Conservation (phyloP, 2,113 vertebrate species). For the Mormoops blainvillei region DNA sequence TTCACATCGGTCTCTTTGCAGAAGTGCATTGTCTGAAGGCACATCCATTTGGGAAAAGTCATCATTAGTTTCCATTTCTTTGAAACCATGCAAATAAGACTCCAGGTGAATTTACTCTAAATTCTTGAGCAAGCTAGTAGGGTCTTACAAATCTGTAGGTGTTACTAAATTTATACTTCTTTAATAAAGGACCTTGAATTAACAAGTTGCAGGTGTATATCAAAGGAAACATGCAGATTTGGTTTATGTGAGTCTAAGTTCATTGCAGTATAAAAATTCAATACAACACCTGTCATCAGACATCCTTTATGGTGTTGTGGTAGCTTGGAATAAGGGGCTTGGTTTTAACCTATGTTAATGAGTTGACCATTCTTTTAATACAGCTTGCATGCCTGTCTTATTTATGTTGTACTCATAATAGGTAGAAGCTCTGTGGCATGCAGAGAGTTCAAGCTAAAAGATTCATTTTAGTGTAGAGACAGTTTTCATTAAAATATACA, state of each 20-base stretch:
- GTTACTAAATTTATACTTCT: slow-evolving; percentile 72
- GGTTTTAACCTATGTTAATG: slow-evolving; percentile 83
- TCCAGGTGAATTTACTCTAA: slow-evolving; percentile 62
- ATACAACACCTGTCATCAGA: slow-evolving; percentile 80
- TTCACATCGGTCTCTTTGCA: slow-evolving; percentile 48
- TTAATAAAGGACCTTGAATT: slow-evolving; percentile 77
- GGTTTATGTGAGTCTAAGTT: slow-evolving; percentile 69
- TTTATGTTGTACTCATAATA: slow-evolving; percentile 73
- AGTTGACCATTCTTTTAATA: slow-evolving; percentile 71
- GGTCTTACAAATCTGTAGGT: slow-evolving; percentile 73
- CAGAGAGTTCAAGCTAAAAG: slow-evolving; percentile 71
- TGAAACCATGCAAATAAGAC: slow-evolving; percentile 64
- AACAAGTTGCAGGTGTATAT: slow-evolving; percentile 80
- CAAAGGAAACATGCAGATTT: slow-evolving; percentile 69
- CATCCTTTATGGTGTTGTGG: slow-evolving; percentile 81
- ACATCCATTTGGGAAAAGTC: slow-evolving; percentile 43
- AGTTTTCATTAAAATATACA: slow-evolving; percentile 82
- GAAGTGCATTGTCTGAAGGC: slow-evolving; percentile 43
- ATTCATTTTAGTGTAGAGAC: slow-evolving; percentile 65
- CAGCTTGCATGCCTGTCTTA: slow-evolving; percentile 60
- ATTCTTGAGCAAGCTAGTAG: slow-evolving; percentile 59
- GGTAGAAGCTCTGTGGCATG: slow-evolving; percentile 53
- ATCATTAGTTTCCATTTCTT: slow-evolving; percentile 70
- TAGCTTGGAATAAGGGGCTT: slow-evolving; percentile 82
- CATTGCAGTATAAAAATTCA: slow-evolving; percentile 73